These are phyloP conservation scores for Apotomis betuletana DNA, from an alignment of 2,888 invertebrate genomes.

Conservation along the genomic window DNA sequence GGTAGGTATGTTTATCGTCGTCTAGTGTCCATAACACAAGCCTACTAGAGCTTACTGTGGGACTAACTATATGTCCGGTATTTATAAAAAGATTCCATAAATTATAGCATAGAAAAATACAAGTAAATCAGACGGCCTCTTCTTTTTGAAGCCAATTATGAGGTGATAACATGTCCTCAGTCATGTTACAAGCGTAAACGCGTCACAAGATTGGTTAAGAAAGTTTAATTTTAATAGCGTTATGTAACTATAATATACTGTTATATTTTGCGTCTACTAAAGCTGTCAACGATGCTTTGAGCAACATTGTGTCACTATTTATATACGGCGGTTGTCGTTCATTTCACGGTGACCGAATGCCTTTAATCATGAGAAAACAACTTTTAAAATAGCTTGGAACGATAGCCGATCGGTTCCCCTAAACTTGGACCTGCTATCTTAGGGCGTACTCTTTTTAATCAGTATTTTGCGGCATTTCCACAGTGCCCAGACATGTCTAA, in stretches of 20 bases:
- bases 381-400: background rate
- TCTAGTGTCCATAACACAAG: no score
- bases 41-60: no score
- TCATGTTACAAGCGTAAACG: background rate
- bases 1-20: no score
- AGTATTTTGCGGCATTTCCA: slow-evolving; percentile 76
- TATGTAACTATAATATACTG: background rate
- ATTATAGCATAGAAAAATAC: background rate
- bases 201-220: background rate
- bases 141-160: background rate
- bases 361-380: no score
- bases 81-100: background rate
- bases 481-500: slow-evolving; percentile 98
- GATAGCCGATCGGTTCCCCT: background rate
- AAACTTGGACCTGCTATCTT: slow-evolving; percentile 33
- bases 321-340: background rate
- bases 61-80: no score
- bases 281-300: slow-evolving; percentile 9
- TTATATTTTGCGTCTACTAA: background rate
- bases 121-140: no score
- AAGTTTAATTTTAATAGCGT: background rate
- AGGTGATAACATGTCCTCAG: background rate
- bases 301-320: slow-evolving; percentile 10
- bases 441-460: slow-evolving; percentile 60
- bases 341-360: background rate